Percentiles rank a stretch among this genome's conserved stretches.
Conservation (phyloP, 2,113 vertebrate genomes). For the Centrocercus urophasianus region DNA sequence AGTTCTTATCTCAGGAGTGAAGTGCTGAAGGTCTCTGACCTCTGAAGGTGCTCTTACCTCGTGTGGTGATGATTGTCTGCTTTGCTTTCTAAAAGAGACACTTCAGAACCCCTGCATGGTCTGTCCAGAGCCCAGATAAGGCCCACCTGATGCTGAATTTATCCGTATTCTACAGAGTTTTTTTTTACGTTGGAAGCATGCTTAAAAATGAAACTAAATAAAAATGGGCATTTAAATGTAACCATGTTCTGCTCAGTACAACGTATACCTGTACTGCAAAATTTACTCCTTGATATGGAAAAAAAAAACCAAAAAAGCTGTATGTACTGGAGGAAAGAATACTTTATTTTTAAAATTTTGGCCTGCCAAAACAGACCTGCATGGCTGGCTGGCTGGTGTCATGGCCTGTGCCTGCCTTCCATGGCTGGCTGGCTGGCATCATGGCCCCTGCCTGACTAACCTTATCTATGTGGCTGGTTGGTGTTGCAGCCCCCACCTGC, state of each 20-base stretch:
- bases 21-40: neutral
- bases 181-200: neutral
- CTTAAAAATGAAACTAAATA: neutral
- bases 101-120: fast-evolving
- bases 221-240: neutral
- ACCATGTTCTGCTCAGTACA: neutral
- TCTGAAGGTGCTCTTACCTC: neutral
- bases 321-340: neutral
- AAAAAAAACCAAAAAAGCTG: neutral
- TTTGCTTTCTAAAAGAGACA: neutral
- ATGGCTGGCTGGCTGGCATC: no score
- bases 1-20: neutral
- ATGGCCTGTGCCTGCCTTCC: no score
- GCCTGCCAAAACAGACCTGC: no score
- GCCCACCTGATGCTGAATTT: neutral
- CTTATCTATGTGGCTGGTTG: no score
- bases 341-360: neutral
- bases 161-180: no score
- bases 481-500: no score
- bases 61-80: neutral
- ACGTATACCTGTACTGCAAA: neutral
- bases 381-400: no score
- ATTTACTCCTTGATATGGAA: neutral
- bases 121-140: neutral
- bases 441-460: no score